A percentile compares a stretch with the other conserved stretches of the same genome.
These are phyloP conservation scores for Crotalus helleri DNA, from an alignment of 2,113 vertebrate genomes.

Conservation along the genomic window DNA sequence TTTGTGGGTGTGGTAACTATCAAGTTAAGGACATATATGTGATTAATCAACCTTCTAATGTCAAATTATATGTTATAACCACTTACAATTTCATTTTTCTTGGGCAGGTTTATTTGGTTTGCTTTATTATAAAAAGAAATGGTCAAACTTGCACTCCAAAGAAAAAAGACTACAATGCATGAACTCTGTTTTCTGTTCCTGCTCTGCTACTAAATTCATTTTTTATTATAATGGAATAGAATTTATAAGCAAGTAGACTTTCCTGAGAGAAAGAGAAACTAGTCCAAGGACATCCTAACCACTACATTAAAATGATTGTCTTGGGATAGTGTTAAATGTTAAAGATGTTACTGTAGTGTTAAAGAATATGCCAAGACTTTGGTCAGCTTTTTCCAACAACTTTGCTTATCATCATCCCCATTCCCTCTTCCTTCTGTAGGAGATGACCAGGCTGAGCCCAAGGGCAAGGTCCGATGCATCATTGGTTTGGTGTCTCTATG, in stretches of 20 bases:
- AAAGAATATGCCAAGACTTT: too few species aligned
- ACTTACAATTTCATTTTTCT: neutral
- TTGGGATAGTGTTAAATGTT: too few species aligned
- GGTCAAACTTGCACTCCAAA: neutral
- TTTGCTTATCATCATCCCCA: too few species aligned
- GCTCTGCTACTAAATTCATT: neutral
- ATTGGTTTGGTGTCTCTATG: too few species aligned
- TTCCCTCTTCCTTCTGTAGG: too few species aligned
- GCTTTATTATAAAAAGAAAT: neutral
- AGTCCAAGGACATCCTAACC: too few species aligned
- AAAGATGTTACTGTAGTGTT: too few species aligned
- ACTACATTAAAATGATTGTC: too few species aligned
- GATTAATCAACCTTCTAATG: neutral
- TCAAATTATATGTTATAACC: neutral
- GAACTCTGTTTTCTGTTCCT: neutral
- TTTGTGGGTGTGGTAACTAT: neutral
- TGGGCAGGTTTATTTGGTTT: neutral
- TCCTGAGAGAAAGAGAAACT: neutral
- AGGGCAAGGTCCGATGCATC: too few species aligned
- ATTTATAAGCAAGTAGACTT: neutral
- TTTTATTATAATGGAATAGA: neutral
- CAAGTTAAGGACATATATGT: neutral
- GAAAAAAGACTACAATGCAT: neutral
- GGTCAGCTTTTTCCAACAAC: too few species aligned
- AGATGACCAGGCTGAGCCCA: too few species aligned